Conservation (phyloP, 2,888 invertebrate genomes). For the Nymphalis urticae region DNA sequence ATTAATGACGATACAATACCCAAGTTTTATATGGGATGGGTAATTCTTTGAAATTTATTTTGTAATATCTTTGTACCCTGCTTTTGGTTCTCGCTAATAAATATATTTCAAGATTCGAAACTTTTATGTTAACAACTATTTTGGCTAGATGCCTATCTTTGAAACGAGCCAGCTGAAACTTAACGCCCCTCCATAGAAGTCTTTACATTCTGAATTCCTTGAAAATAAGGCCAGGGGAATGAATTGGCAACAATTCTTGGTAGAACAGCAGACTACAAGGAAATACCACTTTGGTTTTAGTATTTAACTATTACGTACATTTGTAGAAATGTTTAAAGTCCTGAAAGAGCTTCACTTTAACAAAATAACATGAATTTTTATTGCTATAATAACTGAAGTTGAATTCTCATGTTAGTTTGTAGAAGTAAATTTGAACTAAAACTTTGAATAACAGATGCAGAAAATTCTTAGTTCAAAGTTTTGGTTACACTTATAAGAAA, state of each 20-base stretch:
- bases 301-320: constrained; percentile 21
- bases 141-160: constrained; percentile 33
- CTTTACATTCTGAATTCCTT: constrained; percentile 24
- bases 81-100: constrained; percentile 8
- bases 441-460: no score
- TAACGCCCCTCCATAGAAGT: constrained; percentile 8
- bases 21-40: no score
- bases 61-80: not conserved
- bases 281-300: constrained; percentile 31
- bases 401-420: constrained; percentile 2
- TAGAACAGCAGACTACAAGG: constrained; percentile 22
- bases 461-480: no score
- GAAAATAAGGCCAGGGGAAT: constrained; percentile 29
- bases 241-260: constrained; percentile 27
- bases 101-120: constrained; percentile 14
- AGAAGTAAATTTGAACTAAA: not conserved
- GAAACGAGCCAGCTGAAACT: constrained; percentile 25
- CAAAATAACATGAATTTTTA: constrained; percentile 23
- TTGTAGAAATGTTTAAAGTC: constrained; percentile 22
- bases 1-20: no score
- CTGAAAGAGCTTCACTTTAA: constrained; percentile 19
- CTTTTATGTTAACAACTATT: constrained; percentile 25
- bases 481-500: no score
- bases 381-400: constrained; percentile 14
- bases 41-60: not conserved